These are phyloP conservation scores for Prolemur simus DNA, from an alignment of 2,113 vertebrate species.

Conservation along the genomic window DNA sequence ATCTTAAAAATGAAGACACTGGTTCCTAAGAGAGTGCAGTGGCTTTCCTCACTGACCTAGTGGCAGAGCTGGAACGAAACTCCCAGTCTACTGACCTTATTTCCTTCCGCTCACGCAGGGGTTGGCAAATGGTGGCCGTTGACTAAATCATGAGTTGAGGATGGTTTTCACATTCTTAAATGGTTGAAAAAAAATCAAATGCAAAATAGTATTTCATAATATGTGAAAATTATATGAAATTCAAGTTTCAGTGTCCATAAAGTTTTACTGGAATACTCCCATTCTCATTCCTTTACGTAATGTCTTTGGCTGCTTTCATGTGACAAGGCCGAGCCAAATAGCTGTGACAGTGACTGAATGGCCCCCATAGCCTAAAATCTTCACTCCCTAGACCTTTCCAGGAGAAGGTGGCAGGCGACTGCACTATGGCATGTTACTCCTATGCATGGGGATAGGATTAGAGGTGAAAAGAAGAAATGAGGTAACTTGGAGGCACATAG, in stretches of 20 bases:
- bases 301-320: neutral
- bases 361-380: neutral
- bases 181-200: neutral
- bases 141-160: neutral
- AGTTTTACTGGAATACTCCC: neutral
- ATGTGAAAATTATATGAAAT: neutral
- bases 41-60: neutral
- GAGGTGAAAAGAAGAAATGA: neutral
- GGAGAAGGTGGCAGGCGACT: neutral
- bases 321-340: neutral
- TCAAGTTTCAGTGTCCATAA: neutral
- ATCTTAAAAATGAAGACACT: neutral
- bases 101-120: neutral
- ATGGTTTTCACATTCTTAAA: neutral
- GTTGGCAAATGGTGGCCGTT: neutral
- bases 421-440: neutral
- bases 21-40: neutral
- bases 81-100: neutral
- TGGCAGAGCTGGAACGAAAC: neutral
- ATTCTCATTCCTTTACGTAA: neutral
- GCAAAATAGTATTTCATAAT: neutral
- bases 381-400: neutral
- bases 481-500: neutral
- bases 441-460: neutral
- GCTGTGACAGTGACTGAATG: neutral